Evolutionary conservation across 2,888 invertebrate species (phyloP).

Genomic region (Cantharis lateralis): DNA sequence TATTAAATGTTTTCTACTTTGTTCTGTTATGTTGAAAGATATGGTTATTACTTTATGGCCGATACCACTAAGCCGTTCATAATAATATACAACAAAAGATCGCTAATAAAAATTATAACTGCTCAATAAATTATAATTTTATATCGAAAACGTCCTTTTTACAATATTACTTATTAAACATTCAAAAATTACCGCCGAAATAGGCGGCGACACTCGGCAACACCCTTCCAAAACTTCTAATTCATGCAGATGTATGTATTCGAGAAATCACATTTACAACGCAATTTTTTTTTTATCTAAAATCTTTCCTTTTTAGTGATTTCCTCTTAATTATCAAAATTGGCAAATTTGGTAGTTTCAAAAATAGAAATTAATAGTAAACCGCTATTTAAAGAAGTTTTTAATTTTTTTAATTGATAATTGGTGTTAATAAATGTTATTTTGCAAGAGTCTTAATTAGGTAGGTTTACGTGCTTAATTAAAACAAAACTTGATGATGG

Average conservation of each 20-base stretch:
- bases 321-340: background rate
- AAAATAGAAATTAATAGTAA: background rate
- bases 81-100: constrained; percentile 6
- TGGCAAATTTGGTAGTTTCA: background rate
- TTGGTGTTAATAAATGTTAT: background rate
- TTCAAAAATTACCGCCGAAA: no score
- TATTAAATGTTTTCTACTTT: constrained; percentile 55
- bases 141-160: background rate
- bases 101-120: constrained; percentile 3
- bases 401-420: background rate
- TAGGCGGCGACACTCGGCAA: background rate
- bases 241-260: background rate
- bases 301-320: background rate
- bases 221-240: background rate
- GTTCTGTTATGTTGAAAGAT: constrained; percentile 51
- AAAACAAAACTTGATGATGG: background rate
- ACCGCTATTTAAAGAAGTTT: background rate
- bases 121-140: background rate
- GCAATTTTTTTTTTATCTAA: background rate
- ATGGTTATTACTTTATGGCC: constrained; percentile 54
- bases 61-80: constrained; percentile 42
- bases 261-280: background rate
- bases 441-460: background rate
- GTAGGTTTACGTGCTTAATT: background rate
- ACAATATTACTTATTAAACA: background rate